These are phyloP conservation scores for Lasioglossum lativentre DNA, from an alignment of 2,888 invertebrate species.

Conservation along the genomic window DNA sequence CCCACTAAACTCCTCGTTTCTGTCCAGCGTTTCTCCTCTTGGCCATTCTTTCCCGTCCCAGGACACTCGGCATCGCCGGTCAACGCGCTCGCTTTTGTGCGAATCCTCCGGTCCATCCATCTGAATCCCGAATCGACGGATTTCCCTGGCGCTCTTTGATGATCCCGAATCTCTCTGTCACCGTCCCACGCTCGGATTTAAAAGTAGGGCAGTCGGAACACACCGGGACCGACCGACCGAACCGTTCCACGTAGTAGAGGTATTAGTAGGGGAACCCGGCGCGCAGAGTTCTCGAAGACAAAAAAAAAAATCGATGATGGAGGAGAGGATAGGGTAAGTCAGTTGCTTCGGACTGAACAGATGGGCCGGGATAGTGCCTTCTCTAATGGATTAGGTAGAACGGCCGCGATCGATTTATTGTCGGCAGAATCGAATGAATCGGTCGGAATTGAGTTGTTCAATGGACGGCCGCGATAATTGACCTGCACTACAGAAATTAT, in stretches of 20 bases:
- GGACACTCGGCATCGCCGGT: slow-evolving; percentile 20
- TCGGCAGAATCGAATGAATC: slow-evolving; percentile 9
- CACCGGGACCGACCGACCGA: slow-evolving; percentile 8
- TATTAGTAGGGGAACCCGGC: neutral
- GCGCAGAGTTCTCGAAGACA: neutral
- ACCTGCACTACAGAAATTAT: neutral
- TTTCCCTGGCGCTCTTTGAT: slow-evolving; percentile 53
- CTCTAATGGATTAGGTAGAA: slow-evolving; percentile 54
- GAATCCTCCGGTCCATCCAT: slow-evolving; percentile 47
- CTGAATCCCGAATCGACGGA: slow-evolving; percentile 56
- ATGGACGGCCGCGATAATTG: neutral
- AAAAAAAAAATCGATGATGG: slow-evolving; percentile 26
- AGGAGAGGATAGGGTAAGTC: slow-evolving; percentile 25
- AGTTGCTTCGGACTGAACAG: slow-evolving; percentile 14
- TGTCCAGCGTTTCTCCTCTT: neutral
- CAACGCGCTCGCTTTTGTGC: slow-evolving; percentile 37
- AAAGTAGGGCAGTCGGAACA: slow-evolving; percentile 57
- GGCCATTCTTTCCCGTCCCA: neutral
- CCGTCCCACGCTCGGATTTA: slow-evolving; percentile 44
- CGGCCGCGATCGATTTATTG: slow-evolving; percentile 13
- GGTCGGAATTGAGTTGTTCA: neutral
- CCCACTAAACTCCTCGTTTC: slow-evolving; percentile 12
- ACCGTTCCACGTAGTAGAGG: neutral
- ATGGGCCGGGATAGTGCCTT: slow-evolving; percentile 12
- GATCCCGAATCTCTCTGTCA: slow-evolving; percentile 50